Evolutionary conservation across 2,888 invertebrate genomes (phyloP).

Genomic region (Drosophila birchii): DNA sequence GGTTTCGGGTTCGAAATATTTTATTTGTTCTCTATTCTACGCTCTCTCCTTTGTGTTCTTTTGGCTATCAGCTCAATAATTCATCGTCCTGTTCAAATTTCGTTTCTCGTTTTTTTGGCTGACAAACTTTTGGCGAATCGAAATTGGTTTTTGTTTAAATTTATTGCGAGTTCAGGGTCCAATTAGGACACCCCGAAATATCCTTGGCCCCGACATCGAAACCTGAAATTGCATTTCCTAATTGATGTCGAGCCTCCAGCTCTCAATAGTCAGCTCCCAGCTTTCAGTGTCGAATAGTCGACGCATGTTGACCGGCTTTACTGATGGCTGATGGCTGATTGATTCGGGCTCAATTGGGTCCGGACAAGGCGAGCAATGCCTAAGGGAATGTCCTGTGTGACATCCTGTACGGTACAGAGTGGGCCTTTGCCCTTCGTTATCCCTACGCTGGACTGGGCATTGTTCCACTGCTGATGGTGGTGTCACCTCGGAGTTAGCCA

Average conservation of each 20-base stretch:
- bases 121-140: conserved; percentile 33
- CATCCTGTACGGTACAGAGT: conserved; percentile 9
- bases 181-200: conserved; percentile 13
- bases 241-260: conserved; percentile 54
- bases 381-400: conserved; percentile 21
- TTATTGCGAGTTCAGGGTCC: conserved; percentile 37
- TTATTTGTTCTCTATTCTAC: not conserved
- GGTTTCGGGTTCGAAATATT: conserved; percentile 8
- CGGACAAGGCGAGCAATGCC: conserved; percentile 29
- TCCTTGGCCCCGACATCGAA: conserved; percentile 44
- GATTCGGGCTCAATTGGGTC: conserved; percentile 44
- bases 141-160: conserved; percentile 43
- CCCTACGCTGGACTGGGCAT: conserved; percentile 11
- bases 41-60: conserved; percentile 26
- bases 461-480: conserved; percentile 25
- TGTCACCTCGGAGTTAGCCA: conserved; percentile 43
- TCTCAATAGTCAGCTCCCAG: not conserved
- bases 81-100: conserved; percentile 16
- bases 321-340: conserved; percentile 36
- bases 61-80: conserved; percentile 25
- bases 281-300: conserved; percentile 20
- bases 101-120: conserved; percentile 16
- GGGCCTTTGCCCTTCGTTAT: not conserved
- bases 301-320: conserved; percentile 29
- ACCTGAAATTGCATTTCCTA: conserved; percentile 69